phyloP scores from a whole-genome alignment of 2,888 invertebrate species.

The Drosophila ezoana region DNA sequence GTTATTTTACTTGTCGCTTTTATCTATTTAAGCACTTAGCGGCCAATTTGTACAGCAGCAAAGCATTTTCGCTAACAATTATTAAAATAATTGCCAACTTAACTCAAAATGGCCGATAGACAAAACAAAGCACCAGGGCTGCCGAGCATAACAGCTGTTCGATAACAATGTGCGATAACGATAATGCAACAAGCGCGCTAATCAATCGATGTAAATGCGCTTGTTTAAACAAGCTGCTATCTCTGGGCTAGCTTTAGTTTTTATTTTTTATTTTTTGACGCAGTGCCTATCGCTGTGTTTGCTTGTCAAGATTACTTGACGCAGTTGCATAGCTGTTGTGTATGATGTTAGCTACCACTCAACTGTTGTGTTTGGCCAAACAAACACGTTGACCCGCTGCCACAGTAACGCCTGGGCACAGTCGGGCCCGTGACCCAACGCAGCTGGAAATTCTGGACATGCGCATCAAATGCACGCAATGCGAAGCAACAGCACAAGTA shows the following conservation, averaged over 20 bases:
- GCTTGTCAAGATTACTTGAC: slow-evolving; percentile 19
- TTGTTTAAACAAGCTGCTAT: slow-evolving; percentile 29
- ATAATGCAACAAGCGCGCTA: slow-evolving; percentile 17
- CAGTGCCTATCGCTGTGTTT: slow-evolving; percentile 1
- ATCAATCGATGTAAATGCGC: slow-evolving; percentile 13
- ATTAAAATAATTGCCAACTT: no score
- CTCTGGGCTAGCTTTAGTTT: slow-evolving; percentile 2
- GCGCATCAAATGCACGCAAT: slow-evolving; percentile 63
- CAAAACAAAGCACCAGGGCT: slow-evolving; percentile 34
- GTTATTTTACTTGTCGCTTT: no score
- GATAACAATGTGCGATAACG: slow-evolving; percentile 9
- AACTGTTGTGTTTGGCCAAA: slow-evolving; percentile 22
- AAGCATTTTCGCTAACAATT: not conserved
- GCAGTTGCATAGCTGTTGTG: slow-evolving; percentile 17
- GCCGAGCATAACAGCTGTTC: slow-evolving; percentile 13
- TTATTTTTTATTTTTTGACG: slow-evolving; percentile 14
- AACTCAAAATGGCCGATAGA: slow-evolving; percentile 13
- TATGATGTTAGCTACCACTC: not conserved
- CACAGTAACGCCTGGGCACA: slow-evolving; percentile 36
- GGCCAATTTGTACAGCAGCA: not conserved
- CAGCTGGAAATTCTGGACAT: slow-evolving; percentile 58
- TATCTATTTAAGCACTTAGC: not conserved
- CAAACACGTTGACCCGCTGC: slow-evolving; percentile 42
- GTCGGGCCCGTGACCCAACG: slow-evolving; percentile 27
- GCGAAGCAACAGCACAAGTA: slow-evolving; percentile 70